Conservation (phyloP, 2,888 invertebrate genomes). For the Mythimna ferrago region DNA sequence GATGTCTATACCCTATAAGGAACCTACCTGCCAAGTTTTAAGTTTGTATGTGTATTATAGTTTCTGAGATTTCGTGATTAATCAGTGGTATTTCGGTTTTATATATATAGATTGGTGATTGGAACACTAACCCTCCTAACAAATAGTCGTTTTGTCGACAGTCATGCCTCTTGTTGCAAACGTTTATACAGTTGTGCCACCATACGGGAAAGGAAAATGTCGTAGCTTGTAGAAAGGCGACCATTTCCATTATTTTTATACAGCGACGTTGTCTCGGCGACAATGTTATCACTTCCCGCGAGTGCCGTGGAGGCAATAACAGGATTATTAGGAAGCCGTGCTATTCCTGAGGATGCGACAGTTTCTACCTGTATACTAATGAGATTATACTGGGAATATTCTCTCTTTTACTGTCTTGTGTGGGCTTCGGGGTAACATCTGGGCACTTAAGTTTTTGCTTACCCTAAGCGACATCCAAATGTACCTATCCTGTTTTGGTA, state of each 20-base stretch:
- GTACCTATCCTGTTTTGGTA: neutral
- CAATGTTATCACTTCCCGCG: conserved; percentile 57
- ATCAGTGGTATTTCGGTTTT: no score
- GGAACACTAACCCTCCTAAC: conserved; percentile 7
- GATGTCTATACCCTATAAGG: no score
- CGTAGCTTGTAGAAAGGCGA: conserved; percentile 26
- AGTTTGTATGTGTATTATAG: no score
- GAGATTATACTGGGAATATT: conserved; percentile 25
- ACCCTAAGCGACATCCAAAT: neutral
- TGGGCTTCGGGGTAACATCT: neutral
- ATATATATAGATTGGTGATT: neutral
- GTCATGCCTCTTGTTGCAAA: neutral
- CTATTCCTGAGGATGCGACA: conserved; percentile 18
- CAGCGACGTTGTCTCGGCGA: conserved; percentile 27
- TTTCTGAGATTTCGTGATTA: no score
- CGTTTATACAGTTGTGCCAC: conserved; percentile 12
- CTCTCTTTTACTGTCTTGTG: neutral
- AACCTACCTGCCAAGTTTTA: no score
- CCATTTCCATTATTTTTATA: conserved; percentile 52
- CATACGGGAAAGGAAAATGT: conserved; percentile 10
- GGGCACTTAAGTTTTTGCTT: neutral
- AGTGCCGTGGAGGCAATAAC: conserved; percentile 50
- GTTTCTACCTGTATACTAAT: conserved; percentile 34
- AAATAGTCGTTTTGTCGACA: conserved; percentile 12
- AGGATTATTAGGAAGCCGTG: conserved; percentile 42